These are phyloP conservation scores for Frankliniella fusca DNA, from an alignment of 2,888 invertebrate species.

Conservation along the genomic window DNA sequence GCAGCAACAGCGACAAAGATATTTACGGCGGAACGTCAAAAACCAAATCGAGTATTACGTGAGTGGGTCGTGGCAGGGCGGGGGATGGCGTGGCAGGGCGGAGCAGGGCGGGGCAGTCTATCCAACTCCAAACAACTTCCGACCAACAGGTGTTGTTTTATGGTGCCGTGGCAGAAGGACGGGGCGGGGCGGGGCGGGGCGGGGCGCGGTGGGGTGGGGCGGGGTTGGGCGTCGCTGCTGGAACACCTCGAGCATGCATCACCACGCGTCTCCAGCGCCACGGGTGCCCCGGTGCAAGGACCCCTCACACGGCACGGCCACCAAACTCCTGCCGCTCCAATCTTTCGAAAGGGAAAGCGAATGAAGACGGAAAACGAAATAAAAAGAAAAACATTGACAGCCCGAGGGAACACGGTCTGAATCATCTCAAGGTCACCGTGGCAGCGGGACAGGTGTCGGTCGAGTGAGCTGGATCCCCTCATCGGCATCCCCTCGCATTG, in stretches of 20 bases:
- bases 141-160: not conserved
- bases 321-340: constrained; percentile 33
- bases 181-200: constrained; percentile 29
- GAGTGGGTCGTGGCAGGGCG: too few species aligned
- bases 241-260: constrained; percentile 29
- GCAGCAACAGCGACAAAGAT: too few species aligned
- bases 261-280: constrained; percentile 27
- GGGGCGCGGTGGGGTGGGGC: constrained; percentile 28
- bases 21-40: too few species aligned
- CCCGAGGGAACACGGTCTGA: too few species aligned
- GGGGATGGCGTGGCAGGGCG: not conserved
- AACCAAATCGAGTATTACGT: too few species aligned
- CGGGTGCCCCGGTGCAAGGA: too few species aligned
- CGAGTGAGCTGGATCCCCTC: constrained; percentile 34
- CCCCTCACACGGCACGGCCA: not conserved
- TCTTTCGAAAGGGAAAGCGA: constrained; percentile 28
- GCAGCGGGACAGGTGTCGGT: constrained; percentile 32
- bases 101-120: constrained; percentile 31
- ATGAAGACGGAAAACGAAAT: too few species aligned
- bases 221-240: constrained; percentile 31
- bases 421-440: not conserved
- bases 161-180: not conserved
- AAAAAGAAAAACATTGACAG: too few species aligned
- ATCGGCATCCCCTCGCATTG: too few species aligned
- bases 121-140: constrained; percentile 12